Percentiles rank a stretch among this genome's conserved stretches.
Evolutionary conservation across 2,113 vertebrate species (phyloP).

Genomic region (Corythaeola cristata): DNA sequence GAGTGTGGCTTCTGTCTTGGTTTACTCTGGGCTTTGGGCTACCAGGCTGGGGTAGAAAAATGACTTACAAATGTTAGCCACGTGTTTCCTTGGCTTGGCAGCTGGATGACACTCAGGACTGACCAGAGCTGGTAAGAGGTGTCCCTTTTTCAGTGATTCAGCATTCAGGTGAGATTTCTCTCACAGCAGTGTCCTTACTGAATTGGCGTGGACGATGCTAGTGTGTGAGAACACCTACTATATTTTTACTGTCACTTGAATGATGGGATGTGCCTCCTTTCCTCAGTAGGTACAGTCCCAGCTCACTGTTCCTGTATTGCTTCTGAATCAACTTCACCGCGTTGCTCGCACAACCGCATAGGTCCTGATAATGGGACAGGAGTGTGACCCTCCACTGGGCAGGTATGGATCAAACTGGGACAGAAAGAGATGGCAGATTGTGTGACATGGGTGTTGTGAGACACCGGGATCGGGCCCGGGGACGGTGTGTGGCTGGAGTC

Average conservation of each 20-base stretch:
- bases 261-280: background rate
- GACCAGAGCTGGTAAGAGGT: background rate
- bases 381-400: background rate
- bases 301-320: background rate
- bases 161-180: background rate
- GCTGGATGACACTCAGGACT: background rate
- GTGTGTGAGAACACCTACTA: background rate
- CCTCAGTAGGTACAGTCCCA: background rate
- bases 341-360: background rate
- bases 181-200: background rate
- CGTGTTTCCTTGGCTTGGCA: background rate
- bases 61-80: background rate
- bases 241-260: background rate
- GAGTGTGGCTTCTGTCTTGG: background rate
- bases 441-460: background rate
- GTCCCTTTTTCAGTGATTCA: background rate
- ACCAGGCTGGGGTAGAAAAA: background rate
- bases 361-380: background rate
- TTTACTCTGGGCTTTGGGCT: background rate
- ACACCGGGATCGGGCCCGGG: background rate
- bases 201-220: background rate
- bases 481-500: background rate
- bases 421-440: background rate
- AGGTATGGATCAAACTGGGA: background rate
- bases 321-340: background rate